These are phyloP conservation scores for Stegastes partitus DNA, from an alignment of 2,113 vertebrate species.

Conservation along the genomic window DNA sequence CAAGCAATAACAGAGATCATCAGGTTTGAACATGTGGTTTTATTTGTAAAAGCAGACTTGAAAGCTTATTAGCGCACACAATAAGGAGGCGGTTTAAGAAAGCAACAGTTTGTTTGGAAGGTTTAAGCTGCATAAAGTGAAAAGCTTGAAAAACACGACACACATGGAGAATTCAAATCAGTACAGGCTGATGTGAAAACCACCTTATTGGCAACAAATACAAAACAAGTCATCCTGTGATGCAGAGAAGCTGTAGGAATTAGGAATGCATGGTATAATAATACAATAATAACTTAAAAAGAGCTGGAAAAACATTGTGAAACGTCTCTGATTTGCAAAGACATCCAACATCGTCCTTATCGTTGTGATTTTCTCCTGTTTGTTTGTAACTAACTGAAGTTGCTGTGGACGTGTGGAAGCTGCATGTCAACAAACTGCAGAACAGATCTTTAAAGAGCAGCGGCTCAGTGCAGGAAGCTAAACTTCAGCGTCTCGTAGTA, in stretches of 20 bases:
- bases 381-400: no score
- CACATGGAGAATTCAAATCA: not conserved
- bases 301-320: no score
- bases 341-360: not conserved
- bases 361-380: no score
- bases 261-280: no score
- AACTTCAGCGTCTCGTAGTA: not conserved
- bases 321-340: no score
- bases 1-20: not conserved
- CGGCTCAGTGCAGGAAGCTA: not conserved
- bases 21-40: constrained; percentile 1
- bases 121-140: constrained; percentile 15
- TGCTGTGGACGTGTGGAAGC: no score
- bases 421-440: no score
- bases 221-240: constrained; percentile 2
- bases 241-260: not conserved
- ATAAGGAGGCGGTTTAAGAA: not conserved
- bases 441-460: not conserved
- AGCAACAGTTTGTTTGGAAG: constrained; percentile 3
- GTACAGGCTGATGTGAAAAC: constrained; percentile 42
- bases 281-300: not conserved
- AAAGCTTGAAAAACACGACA: not conserved
- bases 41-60: constrained; percentile 32
- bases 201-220: constrained; percentile 44
- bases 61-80: no score